Evolutionary conservation across 2,888 invertebrate genomes (phyloP), one percentile per base, ranked within the genome.

Genomic region (Argyra leucocephala): DNA sequence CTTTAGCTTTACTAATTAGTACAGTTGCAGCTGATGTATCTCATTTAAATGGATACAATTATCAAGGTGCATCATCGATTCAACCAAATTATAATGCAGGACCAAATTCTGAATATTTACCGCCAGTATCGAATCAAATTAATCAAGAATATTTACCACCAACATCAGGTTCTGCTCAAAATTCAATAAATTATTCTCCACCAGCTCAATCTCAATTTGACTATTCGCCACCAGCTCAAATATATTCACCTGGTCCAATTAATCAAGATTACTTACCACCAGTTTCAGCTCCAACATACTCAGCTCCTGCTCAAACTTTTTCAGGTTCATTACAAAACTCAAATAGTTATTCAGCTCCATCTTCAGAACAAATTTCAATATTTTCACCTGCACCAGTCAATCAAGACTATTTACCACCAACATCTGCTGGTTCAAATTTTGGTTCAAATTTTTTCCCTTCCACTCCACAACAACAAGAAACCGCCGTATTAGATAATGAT

Each of bases 91-190:
- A n/a, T n/a, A n/a, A n/a, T n/a, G n/a, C n/a, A n/a, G n/a, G n/a
- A n/a, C n/a, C n/a, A n/a, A n/a, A 12, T 31, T 18, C 48, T n/a
- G 74, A 71, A 37, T 75, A 74, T 58, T 61, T 76, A 70, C 75
- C 74, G 4, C 76, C 76, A 0, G 65, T 72, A 12, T 71, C 69
- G 23, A 48, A 37, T 62, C 31, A 65, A 12, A 66, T 58, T 12
- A 61, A 18, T 22, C 59, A 62, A n/a, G 60, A 66, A 22, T 66
- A 66, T 22, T 15, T 66, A 4, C 63, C 66, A 10, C 66, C 66
- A 63, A 10, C 24, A 48, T 48, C 37, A 3, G 37, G 37, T 15
- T 37, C 48, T 12, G n/a, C 6, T 18, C 18, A 18, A 48, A 18
- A n/a, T n/a, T n/a, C n/a, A n/a, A n/a, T n/a, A n/a, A n/a, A n/a